Evolutionary conservation across 1,140 invertebrate genomes (phyloP).

Genomic region (Drosophila chauvacae): DNA sequence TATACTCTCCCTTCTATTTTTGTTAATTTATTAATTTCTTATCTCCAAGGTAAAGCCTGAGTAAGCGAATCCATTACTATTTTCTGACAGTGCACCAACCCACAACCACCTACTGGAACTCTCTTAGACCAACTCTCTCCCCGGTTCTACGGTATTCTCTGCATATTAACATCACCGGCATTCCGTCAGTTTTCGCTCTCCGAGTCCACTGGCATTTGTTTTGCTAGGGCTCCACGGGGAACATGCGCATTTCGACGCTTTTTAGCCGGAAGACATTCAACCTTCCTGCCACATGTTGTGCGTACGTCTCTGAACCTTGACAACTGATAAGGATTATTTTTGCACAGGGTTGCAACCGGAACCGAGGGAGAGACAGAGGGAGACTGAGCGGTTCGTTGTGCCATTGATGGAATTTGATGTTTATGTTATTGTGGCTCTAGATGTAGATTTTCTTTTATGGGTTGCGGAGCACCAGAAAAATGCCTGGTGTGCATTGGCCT

Average conservation of each 20-base stretch:
- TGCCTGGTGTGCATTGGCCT: slow-evolving; percentile 65
- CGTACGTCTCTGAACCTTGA: slow-evolving; percentile 71
- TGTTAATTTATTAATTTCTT: background rate
- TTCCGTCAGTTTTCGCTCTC: slow-evolving; percentile 61
- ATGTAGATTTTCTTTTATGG: slow-evolving; percentile 51
- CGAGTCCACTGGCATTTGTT: slow-evolving; percentile 45
- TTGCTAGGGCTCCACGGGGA: slow-evolving; percentile 52
- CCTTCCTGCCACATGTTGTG: slow-evolving; percentile 81
- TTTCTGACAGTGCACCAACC: background rate
- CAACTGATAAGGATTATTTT: slow-evolving; percentile 79
- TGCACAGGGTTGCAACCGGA: slow-evolving; percentile 66
- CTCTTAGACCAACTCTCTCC: slow-evolving; percentile 25
- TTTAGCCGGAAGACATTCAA: slow-evolving; percentile 59
- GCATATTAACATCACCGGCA: slow-evolving; percentile 49
- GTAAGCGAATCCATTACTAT: background rate
- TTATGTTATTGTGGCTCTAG: slow-evolving; percentile 56
- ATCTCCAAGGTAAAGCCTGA: background rate
- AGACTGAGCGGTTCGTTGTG: slow-evolving; percentile 38
- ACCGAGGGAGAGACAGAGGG: background rate
- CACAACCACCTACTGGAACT: slow-evolving; percentile 44
- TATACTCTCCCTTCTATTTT: background rate
- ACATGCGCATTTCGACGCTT: slow-evolving; percentile 37
- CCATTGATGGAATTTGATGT: slow-evolving; percentile 76
- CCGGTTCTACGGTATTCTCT: slow-evolving; percentile 10
- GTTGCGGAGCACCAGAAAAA: slow-evolving; percentile 25